Base-by-base conservation (phyloP, 2,113 vertebrate species). In the Rhabdornis inornatus region DNA sequence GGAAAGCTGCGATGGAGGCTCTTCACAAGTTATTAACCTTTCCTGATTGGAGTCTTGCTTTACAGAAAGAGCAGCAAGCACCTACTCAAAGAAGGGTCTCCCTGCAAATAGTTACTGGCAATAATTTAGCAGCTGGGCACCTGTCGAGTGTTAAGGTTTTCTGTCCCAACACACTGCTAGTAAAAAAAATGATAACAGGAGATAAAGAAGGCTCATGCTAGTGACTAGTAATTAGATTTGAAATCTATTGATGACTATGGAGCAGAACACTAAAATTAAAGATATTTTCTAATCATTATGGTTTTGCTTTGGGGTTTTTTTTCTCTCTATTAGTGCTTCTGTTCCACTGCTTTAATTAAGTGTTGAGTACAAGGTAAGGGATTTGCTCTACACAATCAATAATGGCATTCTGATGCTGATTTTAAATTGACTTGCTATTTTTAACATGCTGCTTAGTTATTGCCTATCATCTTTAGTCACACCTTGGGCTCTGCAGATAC, bases 21-120 rank as follows among this genome's bases (percentile, higher is more conserved):
- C 93, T 95, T 96, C 92, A 92, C 79, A 94, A 94, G 96, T 92
- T 96, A 93, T 97, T 96, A 96, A 97, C 97, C 97, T 97, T 96
- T 95, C 89, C 87, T 97, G 97, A 96, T 92, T 96, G 96, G 89
- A 96, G 96, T 96, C 95, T 66, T 90, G 84, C 91, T 91, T 87
- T 92, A 93, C 87, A 90, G 90, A 93, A 89, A 94, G 81, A 94
- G 94, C 95, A 80, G 89, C 83, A 35, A 92, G 71, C 57, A 75
- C 78, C 95, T 90, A 44, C 89, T 79, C 33, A 1, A 39, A 93
- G 84, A 82, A 87, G 52, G 83, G 84, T 84, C 87, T 96, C 39
- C 83, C 82, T 83, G 86, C 55, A 89, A 93, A 92, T 24, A 89
- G 88, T 82, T 66, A 87, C 87, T n/a, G 64, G 89, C 84, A 89